phyloP scores from a whole-genome alignment of 2,113 vertebrate species.

The Neodontobutis hainanensis region DNA sequence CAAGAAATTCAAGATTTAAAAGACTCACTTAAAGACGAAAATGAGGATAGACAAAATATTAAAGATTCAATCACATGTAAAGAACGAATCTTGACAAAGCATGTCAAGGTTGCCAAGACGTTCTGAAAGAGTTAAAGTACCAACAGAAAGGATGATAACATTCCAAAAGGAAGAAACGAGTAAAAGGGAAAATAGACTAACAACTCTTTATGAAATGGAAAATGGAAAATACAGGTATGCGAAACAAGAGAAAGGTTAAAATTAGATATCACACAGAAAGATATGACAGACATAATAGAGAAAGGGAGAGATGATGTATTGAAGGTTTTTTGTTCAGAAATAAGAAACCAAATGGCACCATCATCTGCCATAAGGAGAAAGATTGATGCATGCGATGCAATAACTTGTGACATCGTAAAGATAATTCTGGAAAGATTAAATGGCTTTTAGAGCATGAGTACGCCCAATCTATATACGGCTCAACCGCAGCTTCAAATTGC shows the following conservation, averaged over 20 bases:
- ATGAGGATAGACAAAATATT: background rate
- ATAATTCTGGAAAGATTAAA: background rate
- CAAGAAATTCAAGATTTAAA: background rate
- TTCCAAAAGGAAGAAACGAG: background rate
- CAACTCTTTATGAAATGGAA: background rate
- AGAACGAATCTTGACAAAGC: background rate
- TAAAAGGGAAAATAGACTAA: background rate
- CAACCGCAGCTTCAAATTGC: too few relatives aligned
- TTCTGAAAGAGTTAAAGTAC: conserved; percentile 5
- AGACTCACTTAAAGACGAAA: background rate
- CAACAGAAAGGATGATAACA: conserved; percentile 1
- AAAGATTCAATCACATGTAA: background rate
- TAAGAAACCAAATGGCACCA: background rate
- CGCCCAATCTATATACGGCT: too few relatives aligned
- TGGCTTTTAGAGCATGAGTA: too few relatives aligned
- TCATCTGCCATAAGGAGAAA: background rate
- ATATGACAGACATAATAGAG: background rate
- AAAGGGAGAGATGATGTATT: background rate
- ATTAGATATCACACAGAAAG: background rate
- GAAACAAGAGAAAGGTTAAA: background rate
- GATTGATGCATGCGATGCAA: background rate
- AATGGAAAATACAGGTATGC: background rate
- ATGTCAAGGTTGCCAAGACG: background rate
- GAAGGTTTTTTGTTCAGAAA: background rate
- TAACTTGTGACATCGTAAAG: background rate